phyloP scores from a whole-genome alignment of 2,888 invertebrate genomes.

The Chesias legatella region DNA sequence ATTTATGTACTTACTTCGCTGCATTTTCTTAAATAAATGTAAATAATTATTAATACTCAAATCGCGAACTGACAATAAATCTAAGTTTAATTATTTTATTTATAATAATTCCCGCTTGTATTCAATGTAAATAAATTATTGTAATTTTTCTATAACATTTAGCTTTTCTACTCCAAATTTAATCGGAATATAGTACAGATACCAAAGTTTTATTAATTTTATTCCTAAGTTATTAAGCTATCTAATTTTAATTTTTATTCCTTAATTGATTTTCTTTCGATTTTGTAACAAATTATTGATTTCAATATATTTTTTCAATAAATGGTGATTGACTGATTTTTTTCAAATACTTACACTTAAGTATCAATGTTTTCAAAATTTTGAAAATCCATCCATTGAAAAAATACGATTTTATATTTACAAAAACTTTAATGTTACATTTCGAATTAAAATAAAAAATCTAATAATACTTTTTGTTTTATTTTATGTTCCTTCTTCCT shows the following conservation, averaged over 20 bases:
- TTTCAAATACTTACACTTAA: constrained; percentile 20
- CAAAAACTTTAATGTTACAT: constrained; percentile 71
- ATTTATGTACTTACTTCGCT: constrained; percentile 41
- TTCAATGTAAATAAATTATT: constrained; percentile 66
- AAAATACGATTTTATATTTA: constrained; percentile 73
- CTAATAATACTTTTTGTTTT: constrained; percentile 59
- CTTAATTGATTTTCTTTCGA: constrained; percentile 42
- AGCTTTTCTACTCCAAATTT: constrained; percentile 72
- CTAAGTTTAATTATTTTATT: constrained; percentile 69
- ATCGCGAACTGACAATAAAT: constrained; percentile 78
- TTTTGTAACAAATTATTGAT: constrained; percentile 48
- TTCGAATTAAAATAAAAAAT: constrained; percentile 73
- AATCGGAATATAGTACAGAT: constrained; percentile 77
- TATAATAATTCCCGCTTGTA: constrained; percentile 47
- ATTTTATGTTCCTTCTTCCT: constrained; percentile 54
- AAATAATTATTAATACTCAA: constrained; percentile 71
- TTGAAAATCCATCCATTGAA: constrained; percentile 70
- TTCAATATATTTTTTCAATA: constrained; percentile 31
- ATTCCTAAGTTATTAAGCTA: constrained; percentile 71
- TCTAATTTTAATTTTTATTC: constrained; percentile 56
- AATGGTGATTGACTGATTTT: constrained; percentile 33
- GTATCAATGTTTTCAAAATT: constrained; percentile 40
- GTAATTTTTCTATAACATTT: constrained; percentile 64
- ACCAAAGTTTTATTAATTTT: constrained; percentile 79
- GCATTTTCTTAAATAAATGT: constrained; percentile 53